A percentile compares a stretch with the other conserved stretches of the same genome.
Evolutionary conservation across 2,113 vertebrate genomes (phyloP).

Genomic region (Lasiurus borealis): DNA sequence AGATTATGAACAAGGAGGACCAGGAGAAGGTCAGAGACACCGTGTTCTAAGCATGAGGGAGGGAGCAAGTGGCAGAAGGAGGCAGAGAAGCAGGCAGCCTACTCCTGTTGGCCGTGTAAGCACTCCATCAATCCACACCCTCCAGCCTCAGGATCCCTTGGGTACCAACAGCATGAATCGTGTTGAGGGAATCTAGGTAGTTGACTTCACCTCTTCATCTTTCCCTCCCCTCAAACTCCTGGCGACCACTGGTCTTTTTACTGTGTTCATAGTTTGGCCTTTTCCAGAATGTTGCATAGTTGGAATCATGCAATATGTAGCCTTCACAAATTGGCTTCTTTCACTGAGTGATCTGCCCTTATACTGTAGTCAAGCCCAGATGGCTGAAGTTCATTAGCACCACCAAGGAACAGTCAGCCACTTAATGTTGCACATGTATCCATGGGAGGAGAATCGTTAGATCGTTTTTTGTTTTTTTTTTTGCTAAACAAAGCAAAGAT

Average conservation of each 20-base stretch:
- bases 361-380: background rate
- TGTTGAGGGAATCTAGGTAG: background rate
- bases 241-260: background rate
- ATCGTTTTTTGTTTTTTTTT: background rate
- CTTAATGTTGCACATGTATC: background rate
- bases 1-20: background rate
- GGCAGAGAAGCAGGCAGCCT: background rate
- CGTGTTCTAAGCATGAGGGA: background rate
- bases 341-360: slow-evolving; percentile 11
- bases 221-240: background rate
- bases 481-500: slow-evolving; percentile 9
- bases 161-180: background rate
- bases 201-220: background rate
- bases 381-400: background rate
- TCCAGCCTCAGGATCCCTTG: background rate
- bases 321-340: slow-evolving; percentile 24
- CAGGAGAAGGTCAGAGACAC: background rate
- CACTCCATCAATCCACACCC: background rate
- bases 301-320: background rate
- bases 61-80: background rate
- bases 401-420: background rate
- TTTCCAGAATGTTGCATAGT: background rate
- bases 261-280: background rate
- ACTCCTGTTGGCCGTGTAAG: background rate
- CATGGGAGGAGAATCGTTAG: background rate